phyloP scores from a whole-genome alignment of 2,888 invertebrate species.

The Nemoura dubitans region DNA sequence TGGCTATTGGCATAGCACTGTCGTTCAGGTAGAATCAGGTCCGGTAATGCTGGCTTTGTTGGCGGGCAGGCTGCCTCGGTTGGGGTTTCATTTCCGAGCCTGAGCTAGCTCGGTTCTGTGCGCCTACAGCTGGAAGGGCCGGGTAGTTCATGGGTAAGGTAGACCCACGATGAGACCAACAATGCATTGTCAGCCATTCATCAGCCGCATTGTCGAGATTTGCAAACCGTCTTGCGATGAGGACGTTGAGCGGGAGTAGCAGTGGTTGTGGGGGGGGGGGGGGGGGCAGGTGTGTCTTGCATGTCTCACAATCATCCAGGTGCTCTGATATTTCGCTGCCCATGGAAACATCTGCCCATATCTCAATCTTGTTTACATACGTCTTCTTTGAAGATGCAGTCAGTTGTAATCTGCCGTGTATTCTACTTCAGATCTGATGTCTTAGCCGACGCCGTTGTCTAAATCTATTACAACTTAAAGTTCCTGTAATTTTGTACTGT shows the following conservation, averaged over 20 bases:
- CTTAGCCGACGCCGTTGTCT: background rate
- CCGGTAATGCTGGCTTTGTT: background rate
- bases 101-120: background rate
- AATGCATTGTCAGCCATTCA: conserved; percentile 43
- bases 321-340: background rate
- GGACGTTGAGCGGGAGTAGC: conserved; percentile 7
- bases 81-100: background rate
- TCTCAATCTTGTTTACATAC: background rate
- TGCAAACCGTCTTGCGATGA: conserved; percentile 41
- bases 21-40: background rate
- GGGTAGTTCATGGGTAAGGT: background rate
- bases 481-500: too few species aligned
- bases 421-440: background rate
- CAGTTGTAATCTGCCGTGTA: background rate
- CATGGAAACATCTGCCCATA: conserved; percentile 24
- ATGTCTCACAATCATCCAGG: conserved; percentile 34
- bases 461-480: too few species aligned
- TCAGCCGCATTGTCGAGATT: conserved; percentile 42
- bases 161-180: conserved; percentile 21
- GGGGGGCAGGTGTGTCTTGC: conserved; percentile 35
- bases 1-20: background rate
- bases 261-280: background rate
- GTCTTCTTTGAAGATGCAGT: background rate
- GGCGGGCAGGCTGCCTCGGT: background rate
- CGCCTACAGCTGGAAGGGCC: background rate